Conservation (phyloP, 2,888 invertebrate genomes). For the Rhimphoctona megacephalus region DNA sequence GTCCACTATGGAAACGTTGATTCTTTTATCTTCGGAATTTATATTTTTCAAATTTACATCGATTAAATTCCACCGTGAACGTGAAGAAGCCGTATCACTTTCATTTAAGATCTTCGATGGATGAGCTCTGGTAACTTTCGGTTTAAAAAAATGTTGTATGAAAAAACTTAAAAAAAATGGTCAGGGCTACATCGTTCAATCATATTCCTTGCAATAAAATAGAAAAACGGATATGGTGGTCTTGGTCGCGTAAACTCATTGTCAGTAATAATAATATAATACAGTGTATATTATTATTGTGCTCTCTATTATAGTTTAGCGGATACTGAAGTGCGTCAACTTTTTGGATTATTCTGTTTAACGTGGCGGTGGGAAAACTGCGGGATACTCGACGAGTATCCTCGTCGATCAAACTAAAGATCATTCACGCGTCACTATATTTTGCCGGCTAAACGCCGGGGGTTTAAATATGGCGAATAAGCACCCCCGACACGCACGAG, state of each 20-base stretch:
- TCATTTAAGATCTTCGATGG: background rate
- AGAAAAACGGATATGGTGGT: conserved; percentile 11
- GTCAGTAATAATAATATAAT: conserved; percentile 50
- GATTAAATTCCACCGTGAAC: background rate
- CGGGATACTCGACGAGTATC: conserved; percentile 64
- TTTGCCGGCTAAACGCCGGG: conserved; percentile 63
- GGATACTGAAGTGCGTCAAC: conserved; percentile 49
- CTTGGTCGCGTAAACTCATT: conserved; percentile 4
- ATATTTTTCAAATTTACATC: background rate
- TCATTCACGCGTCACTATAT: conserved; percentile 69
- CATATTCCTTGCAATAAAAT: conserved; percentile 34
- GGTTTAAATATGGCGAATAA: conserved; percentile 64
- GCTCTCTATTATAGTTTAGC: conserved; percentile 37
- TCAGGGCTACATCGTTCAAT: conserved; percentile 25
- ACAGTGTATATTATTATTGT: conserved; percentile 44
- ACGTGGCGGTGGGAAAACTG: conserved; percentile 66
- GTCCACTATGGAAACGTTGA: too few species aligned
- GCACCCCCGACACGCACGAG: conserved; percentile 62
- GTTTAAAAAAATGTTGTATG: background rate
- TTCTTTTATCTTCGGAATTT: background rate
- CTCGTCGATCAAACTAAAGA: conserved; percentile 66
- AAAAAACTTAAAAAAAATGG: conserved; percentile 6
- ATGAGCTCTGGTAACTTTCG: background rate
- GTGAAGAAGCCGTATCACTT: background rate
- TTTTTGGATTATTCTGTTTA: conserved; percentile 55